Evolutionary conservation across 2,113 vertebrate genomes (phyloP), one percentile per base, ranked within the genome.

Genomic region (Sapajus apella): DNA sequence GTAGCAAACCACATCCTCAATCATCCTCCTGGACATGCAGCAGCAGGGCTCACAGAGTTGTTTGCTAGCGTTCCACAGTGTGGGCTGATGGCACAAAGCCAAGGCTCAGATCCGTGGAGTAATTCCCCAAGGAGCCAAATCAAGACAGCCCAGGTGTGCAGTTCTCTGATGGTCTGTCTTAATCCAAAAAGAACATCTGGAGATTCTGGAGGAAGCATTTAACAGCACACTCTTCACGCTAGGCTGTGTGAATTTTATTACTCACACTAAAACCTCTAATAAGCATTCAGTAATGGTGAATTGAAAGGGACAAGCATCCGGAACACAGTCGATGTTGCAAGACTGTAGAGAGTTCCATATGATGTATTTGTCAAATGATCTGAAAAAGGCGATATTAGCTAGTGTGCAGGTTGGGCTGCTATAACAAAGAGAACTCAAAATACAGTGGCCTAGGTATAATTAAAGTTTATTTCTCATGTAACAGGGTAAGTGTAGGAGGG

Each of bases 1-100:
- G 95, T 64, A 96, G 96, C 87, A 95, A 97, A 97, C 97, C 97
- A 97, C 97, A 96, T 97, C 97, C 97, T 97, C 96, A 87, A 47
- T 47, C 87, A 43, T 92, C 96, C 87, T 83, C 83, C 37, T 82
- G 96, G 95, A 95, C 77, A 0, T 23, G 79, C 56, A 84, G 9
- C 64, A 52, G 79, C 16, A 40, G 50, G 87, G 90, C 83, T 79
- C 43, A 21, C 18, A 72, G 94, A 80, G 45, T 17, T 91, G 87
- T 92, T 79, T 95, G 70, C 84, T 72, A 87, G 80, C 80, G 58
- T 95, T 95, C 90, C 45, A 58, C 89, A 14, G 43, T 37, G 92
- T 93, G 79, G 97, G 92, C 90, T 80, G 87, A 76, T 87, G 97
- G 97, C 96, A 72, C 11, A 18, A 52, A 56, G 91, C 97, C 97